Evolutionary conservation across 2,113 vertebrate species (phyloP).

Genomic region (Nothoprocta perdicaria): DNA sequence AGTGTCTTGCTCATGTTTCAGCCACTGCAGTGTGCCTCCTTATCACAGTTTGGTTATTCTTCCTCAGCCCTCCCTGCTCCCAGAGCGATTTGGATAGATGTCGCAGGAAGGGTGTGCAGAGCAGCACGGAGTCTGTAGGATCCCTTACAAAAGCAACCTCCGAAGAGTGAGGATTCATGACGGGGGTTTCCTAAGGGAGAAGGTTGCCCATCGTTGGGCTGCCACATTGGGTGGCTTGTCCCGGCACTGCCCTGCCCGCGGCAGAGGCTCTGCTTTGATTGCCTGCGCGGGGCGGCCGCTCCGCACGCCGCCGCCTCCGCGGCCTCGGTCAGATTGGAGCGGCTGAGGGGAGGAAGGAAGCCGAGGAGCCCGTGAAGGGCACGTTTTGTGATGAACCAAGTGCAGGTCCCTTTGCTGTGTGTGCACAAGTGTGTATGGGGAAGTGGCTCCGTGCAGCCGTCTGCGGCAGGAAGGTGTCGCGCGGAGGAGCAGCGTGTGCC

Average conservation of each 20-base stretch:
- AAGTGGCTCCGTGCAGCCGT: neutral
- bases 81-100: neutral
- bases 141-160: neutral
- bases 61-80: neutral
- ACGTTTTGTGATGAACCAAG: neutral
- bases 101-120: neutral
- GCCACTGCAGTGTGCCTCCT: neutral
- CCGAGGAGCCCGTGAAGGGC: neutral
- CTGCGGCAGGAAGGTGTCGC: neutral
- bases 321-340: neutral
- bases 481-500: accelerated
- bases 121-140: neutral
- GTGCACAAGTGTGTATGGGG: accelerated
- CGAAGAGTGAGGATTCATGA: neutral
- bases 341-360: neutral
- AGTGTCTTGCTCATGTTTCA: neutral
- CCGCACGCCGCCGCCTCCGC: accelerated
- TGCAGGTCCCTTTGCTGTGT: neutral
- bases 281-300: neutral
- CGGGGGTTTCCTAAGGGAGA: neutral
- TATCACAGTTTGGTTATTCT: neutral
- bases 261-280: neutral
- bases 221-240: accelerated
- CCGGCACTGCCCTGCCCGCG: neutral
- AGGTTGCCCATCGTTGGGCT: neutral